Evolutionary conservation across 2,113 vertebrate genomes (phyloP), one percentile per base, ranked within the genome.

Genomic region (Alectura lathami): DNA sequence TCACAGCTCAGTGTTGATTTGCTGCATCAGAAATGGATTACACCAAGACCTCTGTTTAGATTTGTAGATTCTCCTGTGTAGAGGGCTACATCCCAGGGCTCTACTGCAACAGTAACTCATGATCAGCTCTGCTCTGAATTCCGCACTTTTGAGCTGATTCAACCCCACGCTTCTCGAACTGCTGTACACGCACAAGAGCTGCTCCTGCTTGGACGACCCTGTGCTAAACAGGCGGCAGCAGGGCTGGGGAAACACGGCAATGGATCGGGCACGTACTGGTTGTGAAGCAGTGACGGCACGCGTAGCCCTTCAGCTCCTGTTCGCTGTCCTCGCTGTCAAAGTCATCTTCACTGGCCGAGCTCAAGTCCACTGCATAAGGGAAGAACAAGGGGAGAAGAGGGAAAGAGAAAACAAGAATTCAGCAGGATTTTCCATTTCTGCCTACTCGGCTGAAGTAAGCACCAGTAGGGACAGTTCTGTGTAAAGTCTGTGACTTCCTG

Each of bases 261-360:
- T 5, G 48, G 17, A 20, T n/a, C 16, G 7, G 82, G 64, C 50
- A 95, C 99, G 45, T 98, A 99, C 99, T 99, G 97, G 99, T 99
- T 64, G 98, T 99, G 98, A 99, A 99, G 97, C 99, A 99, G 98
- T 99, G 99, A 40, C 99, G 98, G 92, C 99, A 99, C 96, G 99
- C 99, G 98, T 99, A 99, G 84, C 99, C 99, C 97, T 99, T 99
- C 97, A 99, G 98, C 91, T 99, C 99, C 98, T 99, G 99, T 70
- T 99, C 99, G 4, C 99, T 99, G 98, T 99, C 99, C 95, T 99
- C 99, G 26, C 99, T 99, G 98, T 99, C 99, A 68, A 99, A 99
- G 97, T 99, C 99, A 99, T 99, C 99, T 95, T 99, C 99, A 4
- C 99, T 99, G 98, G 99, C 99, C 0, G 99, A 99, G 91, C 99